These are phyloP conservation scores for Cheilosia scutellata DNA, from an alignment of 2,888 invertebrate genomes.

Conservation along the genomic window DNA sequence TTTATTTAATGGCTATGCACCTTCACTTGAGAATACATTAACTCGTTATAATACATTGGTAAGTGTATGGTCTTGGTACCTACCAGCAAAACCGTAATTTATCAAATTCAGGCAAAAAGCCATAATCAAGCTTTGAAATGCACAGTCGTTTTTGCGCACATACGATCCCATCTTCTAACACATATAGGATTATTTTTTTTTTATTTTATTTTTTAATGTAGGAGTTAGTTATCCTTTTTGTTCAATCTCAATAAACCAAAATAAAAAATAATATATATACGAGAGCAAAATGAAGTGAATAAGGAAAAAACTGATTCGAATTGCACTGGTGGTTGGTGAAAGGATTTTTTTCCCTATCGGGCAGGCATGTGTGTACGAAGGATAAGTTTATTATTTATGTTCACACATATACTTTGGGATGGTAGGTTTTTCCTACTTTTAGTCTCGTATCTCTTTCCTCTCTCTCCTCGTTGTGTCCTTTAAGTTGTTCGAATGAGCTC, in stretches of 20 bases:
- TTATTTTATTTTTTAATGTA: background rate
- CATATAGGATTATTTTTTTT: constrained; percentile 15
- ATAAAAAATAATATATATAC: background rate
- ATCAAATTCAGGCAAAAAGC: constrained; percentile 16
- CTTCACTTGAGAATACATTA: background rate
- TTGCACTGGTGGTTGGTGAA: constrained; percentile 5
- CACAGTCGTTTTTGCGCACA: background rate
- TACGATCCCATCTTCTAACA: background rate
- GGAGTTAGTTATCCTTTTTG: constrained; percentile 34
- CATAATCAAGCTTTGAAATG: constrained; percentile 28
- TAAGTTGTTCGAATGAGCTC: constrained; percentile 53
- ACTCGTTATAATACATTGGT: background rate
- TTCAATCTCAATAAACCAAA: constrained; percentile 27
- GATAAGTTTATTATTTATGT: constrained; percentile 73
- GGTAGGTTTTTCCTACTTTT: constrained; percentile 3
- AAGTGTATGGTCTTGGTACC: background rate
- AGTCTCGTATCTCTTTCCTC: background rate
- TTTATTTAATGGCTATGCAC: constrained; percentile 34
- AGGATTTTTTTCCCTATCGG: background rate
- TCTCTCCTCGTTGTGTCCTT: constrained; percentile 27
- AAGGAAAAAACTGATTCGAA: constrained; percentile 22
- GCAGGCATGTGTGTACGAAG: constrained; percentile 33
- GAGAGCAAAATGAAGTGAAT: background rate
- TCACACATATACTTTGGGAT: constrained; percentile 39
- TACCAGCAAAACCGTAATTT: constrained; percentile 12